These are phyloP conservation scores for Anser cygnoides DNA, from an alignment of 2,113 vertebrate genomes.

Conservation along the genomic window DNA sequence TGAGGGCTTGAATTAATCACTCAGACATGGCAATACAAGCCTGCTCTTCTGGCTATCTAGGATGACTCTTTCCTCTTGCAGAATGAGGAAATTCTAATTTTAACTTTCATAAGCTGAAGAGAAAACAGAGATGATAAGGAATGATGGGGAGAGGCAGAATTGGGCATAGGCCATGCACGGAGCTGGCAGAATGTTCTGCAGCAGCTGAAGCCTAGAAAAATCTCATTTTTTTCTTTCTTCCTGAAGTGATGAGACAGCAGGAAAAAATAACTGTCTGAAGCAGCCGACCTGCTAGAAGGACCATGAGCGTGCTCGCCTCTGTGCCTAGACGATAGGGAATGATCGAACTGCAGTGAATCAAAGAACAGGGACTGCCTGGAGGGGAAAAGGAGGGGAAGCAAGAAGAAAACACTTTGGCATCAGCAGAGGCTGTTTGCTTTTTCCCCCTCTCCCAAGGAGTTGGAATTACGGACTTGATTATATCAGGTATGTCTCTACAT, in stretches of 20 bases:
- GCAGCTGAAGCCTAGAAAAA: background rate
- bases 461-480: background rate
- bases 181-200: background rate
- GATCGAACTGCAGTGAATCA: background rate
- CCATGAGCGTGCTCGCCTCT: too few relatives aligned
- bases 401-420: background rate
- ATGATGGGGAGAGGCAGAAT: background rate
- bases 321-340: background rate
- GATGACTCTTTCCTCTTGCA: background rate
- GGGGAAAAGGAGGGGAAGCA: accelerated
- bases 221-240: too few relatives aligned
- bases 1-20: background rate
- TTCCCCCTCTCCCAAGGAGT: background rate
- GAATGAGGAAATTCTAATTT: background rate
- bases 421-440: background rate
- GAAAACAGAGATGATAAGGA: background rate
- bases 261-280: background rate
- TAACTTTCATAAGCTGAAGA: background rate
- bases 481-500: background rate
- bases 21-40: background rate
- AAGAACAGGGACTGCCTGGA: background rate
- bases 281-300: background rate
- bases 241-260: background rate
- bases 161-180: background rate
- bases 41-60: background rate